Base-by-base conservation (phyloP, 2,888 invertebrate genomes). In the Nomada hirtipes region DNA sequence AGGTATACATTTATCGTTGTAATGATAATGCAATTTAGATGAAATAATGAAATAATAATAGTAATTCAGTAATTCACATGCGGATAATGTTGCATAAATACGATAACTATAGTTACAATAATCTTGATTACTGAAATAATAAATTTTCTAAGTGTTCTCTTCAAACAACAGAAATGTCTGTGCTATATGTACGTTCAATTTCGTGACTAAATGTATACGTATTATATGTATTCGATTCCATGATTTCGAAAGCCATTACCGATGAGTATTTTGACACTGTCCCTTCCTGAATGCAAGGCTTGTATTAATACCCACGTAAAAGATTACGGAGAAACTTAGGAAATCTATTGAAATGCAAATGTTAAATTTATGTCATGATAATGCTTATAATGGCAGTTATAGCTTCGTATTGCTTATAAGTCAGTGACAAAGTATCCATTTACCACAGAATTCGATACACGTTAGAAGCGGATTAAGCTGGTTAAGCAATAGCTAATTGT, bases 331-430 rank as follows among this genome's bases (percentile, higher is more conserved):
- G 73, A 50, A 47, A 50, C 29, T 65, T 26, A 44, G 26, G 2
- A 47, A 15, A 10, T n/a, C 67, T 15, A 73, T 73, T 73, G 67
- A 73, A 67, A 67, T 73, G 64, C n/a, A 73, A 67, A 73, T 73
- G 47, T 73, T 67, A 20, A n/a, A 47, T 47, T 73, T 57, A 73
- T 73, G 67, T 18, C 47, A 47, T 4, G 67, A 57, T 57, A 50
- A 67, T 20, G 47, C 57, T 4, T 73, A 29, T 73, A 67, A 67
- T 57, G n/a, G 73, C 73, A 26, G 18, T 18, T 47, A 36, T 60
- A 47, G 36, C 44, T 20, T 64, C 29, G 47, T 15, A 70, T 59
- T 59, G 36, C 23, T 29, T 20, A 23, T 52, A 60, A 70, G 60
- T 60, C 70, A 61, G 47, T 70, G 70, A 70, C 50, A 61, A 59